Evolutionary conservation across 2,113 vertebrate genomes (phyloP), one percentile per base, ranked within the genome.

Genomic region (Tragelaphus strepsiceros): DNA sequence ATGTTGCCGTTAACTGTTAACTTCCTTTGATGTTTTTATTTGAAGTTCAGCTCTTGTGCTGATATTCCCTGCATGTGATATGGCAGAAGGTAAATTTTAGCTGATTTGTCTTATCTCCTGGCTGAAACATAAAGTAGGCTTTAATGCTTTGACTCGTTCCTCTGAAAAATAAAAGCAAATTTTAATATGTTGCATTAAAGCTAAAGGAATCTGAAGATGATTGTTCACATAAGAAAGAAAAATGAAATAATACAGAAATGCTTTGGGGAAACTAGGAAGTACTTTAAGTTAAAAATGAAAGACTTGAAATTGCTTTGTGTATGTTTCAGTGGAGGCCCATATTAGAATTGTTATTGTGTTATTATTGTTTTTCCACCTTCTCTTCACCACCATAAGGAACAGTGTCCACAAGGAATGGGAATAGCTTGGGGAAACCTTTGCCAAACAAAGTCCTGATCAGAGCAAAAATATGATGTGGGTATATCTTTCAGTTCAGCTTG

Each of bases 401-500:
- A 86, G 22, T 1, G 1, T 95, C 95, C 88, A 84, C 35, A 53
- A 93, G 62, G 77, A 93, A 89, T 94, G 85, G 93, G 92, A 84
- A n/a, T 30, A 22, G 84, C 95, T 97, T 94, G 95, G 93, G 93
- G 96, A 15, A 49, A 84, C 89, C 96, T 88, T 95, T 89, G 97
- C 97, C 91, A 97, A 97, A 92, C 10, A 1, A 28, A 74, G 78
- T 49, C 88, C 96, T 84, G 84, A 30, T 71, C 59, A 92, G 96
- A 97, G 92, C 97, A 97, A 89, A 96, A 95, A 64, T 86, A 59
- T 82, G 92, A 82, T 97, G 97, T 96, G 80, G 81, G 87, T 96
- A 32, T 96, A 80, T 98, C 97, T 98, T 96, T 90, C 96, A 51
- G 39, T 97, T 95, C 56, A 90, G 95, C 98, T 98, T 94, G 98